Base-by-base conservation (phyloP, 2,888 invertebrate genomes). In the Nymphalis c-album region DNA sequence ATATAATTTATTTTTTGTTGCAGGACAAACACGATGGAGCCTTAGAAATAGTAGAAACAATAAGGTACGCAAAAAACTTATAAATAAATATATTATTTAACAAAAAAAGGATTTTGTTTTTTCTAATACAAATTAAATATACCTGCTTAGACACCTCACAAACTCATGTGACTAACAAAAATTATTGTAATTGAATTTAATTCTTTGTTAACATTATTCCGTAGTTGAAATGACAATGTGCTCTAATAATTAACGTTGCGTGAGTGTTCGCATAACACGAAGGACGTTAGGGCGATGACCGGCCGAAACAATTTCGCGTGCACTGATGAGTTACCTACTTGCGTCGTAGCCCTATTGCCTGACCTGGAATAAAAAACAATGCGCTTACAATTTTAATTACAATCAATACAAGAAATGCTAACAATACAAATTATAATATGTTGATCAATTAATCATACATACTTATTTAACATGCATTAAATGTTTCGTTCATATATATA, bases 1-100 rank as follows among this genome's bases (percentile, higher is more conserved):
- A 10, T 4, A 40, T 40, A 40, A n/a, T 35, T 51, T 57, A 45
- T 73, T 72, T 81, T 75, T 82, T 90, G 84, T 86, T 93, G 68
- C 92, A 97, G 97, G 96, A 97, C 93, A 96, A 96, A 88, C 96
- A 96, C 89, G 97, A 98, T 93, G 97, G 97, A 80, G 97, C 97
- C 76, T 91, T 96, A 85, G 98, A 98, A 93, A 97, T 98, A 83
- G 96, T 97, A 79, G 97, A 98, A 88, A 97, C 97, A 59, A 97
- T 98, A 92, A 94, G 95, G 96, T 96, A 90, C 86, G 92, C 51
- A 35, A 48, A 66, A 31, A 58, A 62, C 64, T 63, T 47, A 45
- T 22, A 22, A 22, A 22, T 22, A 22, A 22, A 62, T 35, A 55
- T 57, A 16, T 20, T 58, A 31, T n/a, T 40, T 40, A 40, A 31